Percentiles rank a stretch among this genome's conserved stretches.
Conservation (phyloP, 2,113 vertebrate species). For the Melospiza georgiana region DNA sequence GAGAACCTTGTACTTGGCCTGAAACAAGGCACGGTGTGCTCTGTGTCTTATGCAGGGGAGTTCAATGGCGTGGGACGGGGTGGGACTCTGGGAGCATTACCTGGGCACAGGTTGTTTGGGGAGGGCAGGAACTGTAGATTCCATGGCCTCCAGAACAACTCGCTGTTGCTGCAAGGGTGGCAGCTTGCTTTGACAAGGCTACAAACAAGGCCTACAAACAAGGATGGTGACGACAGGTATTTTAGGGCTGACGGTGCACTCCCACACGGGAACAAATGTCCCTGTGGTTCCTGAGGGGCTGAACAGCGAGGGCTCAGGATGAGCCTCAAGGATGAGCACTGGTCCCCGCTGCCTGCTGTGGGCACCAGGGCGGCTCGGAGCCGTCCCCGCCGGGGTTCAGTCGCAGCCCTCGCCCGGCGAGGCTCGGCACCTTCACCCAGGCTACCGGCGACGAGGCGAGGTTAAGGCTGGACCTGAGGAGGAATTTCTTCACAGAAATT, state of each 20-base stretch:
- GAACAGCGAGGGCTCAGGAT: not conserved
- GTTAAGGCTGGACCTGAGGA: not conserved
- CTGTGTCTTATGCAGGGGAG: fast-evolving
- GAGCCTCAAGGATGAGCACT: no score
- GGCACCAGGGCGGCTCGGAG: fast-evolving
- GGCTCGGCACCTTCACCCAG: no score
- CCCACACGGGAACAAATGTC: fast-evolving
- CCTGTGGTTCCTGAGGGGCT: no score
- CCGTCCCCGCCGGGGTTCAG: not conserved
- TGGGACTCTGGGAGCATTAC: no score
- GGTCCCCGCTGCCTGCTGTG: fast-evolving
- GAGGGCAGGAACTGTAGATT: fast-evolving
- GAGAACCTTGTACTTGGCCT: not conserved
- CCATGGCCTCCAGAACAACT: not conserved
- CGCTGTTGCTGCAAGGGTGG: fast-evolving
- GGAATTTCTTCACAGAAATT: not conserved
- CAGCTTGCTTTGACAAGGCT: no score
- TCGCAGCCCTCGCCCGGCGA: fast-evolving
- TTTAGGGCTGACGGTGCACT: no score
- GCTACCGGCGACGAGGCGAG: no score
- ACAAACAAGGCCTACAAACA: no score
- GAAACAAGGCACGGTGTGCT: fast-evolving
- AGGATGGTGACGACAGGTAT: fast-evolving
- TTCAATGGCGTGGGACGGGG: fast-evolving
- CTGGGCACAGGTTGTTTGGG: no score